phyloP scores from a whole-genome alignment of 2,113 vertebrate genomes.

The Acanthochromis polyacanthus region DNA sequence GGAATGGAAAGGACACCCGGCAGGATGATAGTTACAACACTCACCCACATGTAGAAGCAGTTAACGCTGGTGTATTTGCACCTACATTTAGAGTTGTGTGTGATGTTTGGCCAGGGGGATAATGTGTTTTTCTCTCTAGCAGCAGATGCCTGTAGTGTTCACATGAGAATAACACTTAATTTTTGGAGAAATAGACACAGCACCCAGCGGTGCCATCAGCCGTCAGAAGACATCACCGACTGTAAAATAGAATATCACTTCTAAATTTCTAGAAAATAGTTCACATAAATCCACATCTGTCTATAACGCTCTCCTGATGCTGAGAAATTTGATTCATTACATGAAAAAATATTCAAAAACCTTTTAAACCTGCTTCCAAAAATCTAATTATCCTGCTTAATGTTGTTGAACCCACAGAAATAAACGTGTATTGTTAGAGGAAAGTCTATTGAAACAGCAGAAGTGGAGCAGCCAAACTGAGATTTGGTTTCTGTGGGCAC shows the following conservation, averaged over 20 bases:
- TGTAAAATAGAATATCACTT: background rate
- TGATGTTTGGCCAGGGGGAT: constrained; percentile 38
- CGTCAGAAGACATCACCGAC: background rate
- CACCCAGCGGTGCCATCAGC: constrained; percentile 9
- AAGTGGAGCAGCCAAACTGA: constrained; percentile 27
- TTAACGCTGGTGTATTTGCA: constrained; percentile 13
- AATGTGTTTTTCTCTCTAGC: constrained; percentile 39
- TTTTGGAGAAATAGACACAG: constrained; percentile 25
- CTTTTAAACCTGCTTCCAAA: constrained; percentile 28
- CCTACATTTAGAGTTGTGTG: constrained; percentile 9
- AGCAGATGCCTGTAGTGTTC: constrained; percentile 37
- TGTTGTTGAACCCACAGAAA: constrained; percentile 28
- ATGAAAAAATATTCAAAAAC: background rate
- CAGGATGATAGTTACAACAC: background rate
- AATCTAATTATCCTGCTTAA: constrained; percentile 26
- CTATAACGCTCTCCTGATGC: background rate
- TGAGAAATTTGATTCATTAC: constrained; percentile 11
- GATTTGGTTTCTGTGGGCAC: constrained; percentile 43
- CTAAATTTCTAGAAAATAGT: constrained; percentile 2
- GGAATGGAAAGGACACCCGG: constrained; percentile 14
- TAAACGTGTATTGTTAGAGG: constrained; percentile 11
- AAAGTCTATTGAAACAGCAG: constrained; percentile 31
- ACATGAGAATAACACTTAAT: constrained; percentile 53
- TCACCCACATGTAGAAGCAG: background rate
- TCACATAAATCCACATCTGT: constrained; percentile 1